These are phyloP conservation scores for Archivesica marissinica DNA, from an alignment of 1,140 invertebrate genomes.

Conservation along the genomic window DNA sequence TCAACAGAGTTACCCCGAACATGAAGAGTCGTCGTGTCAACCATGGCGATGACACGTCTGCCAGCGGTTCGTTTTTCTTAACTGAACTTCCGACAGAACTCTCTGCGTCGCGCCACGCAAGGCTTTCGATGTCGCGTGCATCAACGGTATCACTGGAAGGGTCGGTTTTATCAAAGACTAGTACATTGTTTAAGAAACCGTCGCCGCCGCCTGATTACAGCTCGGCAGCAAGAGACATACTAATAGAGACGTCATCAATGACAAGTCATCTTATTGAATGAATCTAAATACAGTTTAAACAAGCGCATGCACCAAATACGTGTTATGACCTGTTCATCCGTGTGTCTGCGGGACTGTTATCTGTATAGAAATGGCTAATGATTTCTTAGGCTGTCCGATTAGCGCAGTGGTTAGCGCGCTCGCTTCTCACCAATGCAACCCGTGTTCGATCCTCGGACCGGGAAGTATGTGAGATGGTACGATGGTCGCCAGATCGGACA, in stretches of 20 bases:
- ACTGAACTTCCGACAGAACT: constrained; percentile 36
- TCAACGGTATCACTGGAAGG: not conserved
- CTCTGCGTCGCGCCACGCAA: not conserved
- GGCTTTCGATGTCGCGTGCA: not conserved
- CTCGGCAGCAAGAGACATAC: not conserved
- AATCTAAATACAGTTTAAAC: too few relatives aligned
- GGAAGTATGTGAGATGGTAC: too few relatives aligned
- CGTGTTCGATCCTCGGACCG: too few relatives aligned
- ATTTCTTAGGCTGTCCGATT: too few relatives aligned
- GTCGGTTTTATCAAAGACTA: not conserved
- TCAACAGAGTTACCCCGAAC: not conserved
- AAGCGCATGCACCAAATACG: too few relatives aligned
- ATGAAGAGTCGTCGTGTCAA: not conserved
- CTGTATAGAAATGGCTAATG: too few relatives aligned
- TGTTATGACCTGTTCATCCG: too few relatives aligned
- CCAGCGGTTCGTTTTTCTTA: constrained; percentile 37
- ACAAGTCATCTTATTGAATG: not conserved
- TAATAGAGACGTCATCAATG: constrained; percentile 5
- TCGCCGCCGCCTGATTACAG: constrained; percentile 32
- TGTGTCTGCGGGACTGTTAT: too few relatives aligned
- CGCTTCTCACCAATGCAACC: too few relatives aligned
- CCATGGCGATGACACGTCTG: not conserved
- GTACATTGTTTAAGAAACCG: constrained; percentile 9
- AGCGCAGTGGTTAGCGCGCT: too few relatives aligned
- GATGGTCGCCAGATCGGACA: too few relatives aligned